Evolutionary conservation across 2,113 vertebrate species (phyloP).

Genomic region (Semnopithecus entellus): DNA sequence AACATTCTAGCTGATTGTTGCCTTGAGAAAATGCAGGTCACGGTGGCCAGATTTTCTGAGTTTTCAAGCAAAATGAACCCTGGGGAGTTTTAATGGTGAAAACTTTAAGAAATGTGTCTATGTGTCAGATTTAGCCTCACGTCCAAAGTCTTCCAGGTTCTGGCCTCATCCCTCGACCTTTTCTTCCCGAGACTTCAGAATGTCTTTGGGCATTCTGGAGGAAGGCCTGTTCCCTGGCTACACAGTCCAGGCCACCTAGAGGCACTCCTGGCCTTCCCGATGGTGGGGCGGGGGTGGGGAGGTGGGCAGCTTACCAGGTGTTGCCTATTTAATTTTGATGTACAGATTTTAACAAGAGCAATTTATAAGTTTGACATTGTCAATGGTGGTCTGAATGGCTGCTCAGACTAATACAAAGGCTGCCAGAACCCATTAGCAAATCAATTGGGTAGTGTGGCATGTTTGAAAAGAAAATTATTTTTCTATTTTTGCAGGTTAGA

Average conservation of each 20-base stretch:
- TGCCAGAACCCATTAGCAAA: conserved; percentile 76
- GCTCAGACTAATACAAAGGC: conserved; percentile 58
- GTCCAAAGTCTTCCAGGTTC: not conserved
- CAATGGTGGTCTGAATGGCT: conserved; percentile 66
- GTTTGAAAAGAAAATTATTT: conserved; percentile 76
- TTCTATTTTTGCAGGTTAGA: conserved; percentile 71
- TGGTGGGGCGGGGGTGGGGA: not conserved
- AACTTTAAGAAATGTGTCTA: not conserved
- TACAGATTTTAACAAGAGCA: conserved; percentile 69
- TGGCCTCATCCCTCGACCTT: not conserved
- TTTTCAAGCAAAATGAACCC: not conserved
- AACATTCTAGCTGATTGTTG: not conserved
- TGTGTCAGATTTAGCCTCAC: not conserved
- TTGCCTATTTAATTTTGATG: conserved; percentile 65
- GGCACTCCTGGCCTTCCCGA: conserved; percentile 55
- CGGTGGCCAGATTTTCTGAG: not conserved
- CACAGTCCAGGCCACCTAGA: conserved; percentile 62
- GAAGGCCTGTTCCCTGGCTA: not conserved
- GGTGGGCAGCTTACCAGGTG: conserved; percentile 61
- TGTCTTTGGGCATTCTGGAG: not conserved
- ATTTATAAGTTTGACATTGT: conserved; percentile 68
- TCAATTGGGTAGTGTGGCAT: conserved; percentile 58
- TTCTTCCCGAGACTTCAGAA: not conserved
- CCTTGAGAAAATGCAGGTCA: not conserved
- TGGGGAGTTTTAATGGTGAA: not conserved